phyloP scores from a whole-genome alignment of 2,888 invertebrate genomes.

The Pasiphila rectangulata region DNA sequence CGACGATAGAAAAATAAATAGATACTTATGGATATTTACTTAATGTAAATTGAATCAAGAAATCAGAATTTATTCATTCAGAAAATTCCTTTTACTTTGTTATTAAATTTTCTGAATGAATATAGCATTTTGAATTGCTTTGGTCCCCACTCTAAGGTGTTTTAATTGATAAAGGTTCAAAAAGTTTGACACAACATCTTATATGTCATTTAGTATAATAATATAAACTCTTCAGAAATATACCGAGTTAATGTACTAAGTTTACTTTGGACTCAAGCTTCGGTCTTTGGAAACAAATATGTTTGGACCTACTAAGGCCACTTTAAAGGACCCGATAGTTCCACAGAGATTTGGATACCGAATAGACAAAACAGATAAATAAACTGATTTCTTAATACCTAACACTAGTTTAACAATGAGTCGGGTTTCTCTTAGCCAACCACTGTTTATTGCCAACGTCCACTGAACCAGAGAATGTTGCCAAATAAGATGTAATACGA shows the following conservation, averaged over 20 bases:
- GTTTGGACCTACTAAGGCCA: no score
- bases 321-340: no score
- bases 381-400: constrained; percentile 35
- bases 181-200: not conserved
- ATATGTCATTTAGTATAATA: no score
- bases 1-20: constrained; percentile 65
- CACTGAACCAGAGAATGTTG: constrained; percentile 12
- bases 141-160: constrained; percentile 7
- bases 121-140: not conserved
- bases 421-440: constrained; percentile 59
- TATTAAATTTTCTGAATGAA: constrained; percentile 2
- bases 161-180: not conserved
- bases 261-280: no score
- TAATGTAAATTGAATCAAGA: constrained; percentile 43
- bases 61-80: constrained; percentile 29
- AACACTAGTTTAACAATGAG: constrained; percentile 58
- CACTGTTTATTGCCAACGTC: constrained; percentile 22
- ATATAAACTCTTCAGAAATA: not conserved
- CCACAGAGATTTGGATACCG: no score
- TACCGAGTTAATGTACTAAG: not conserved
- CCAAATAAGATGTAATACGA: no score
- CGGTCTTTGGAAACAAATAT: no score
- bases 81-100: constrained; percentile 1
- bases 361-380: no score
- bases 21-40: constrained; percentile 50